phyloP scores from a whole-genome alignment of 2,113 vertebrate species.

The Sphyrna mokarran region DNA sequence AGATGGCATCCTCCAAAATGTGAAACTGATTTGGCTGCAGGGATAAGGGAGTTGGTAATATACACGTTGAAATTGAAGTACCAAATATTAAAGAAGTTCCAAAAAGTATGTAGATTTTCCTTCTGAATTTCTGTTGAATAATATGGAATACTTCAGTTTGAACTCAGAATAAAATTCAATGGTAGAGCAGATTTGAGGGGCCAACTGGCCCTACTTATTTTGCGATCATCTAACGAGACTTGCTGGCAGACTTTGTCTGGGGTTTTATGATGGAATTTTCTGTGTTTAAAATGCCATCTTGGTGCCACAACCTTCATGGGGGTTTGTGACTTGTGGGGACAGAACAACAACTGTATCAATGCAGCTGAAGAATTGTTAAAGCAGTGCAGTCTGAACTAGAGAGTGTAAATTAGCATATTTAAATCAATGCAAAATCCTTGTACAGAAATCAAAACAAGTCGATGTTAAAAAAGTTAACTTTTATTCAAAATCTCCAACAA shows the following conservation, averaged over 20 bases:
- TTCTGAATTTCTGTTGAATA: too few relatives aligned
- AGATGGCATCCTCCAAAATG: too few relatives aligned
- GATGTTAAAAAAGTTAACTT: too few relatives aligned
- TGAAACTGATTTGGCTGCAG: too few relatives aligned
- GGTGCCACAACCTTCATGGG: background rate
- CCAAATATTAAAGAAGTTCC: too few relatives aligned
- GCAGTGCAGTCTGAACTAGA: background rate
- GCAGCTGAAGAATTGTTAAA: background rate
- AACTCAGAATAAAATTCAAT: background rate
- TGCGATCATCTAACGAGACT: background rate
- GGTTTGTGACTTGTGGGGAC: background rate
- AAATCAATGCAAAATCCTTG: background rate
- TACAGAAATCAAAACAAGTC: background rate
- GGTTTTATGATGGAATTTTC: background rate
- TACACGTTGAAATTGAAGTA: too few relatives aligned
- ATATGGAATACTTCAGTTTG: too few relatives aligned
- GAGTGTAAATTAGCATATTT: background rate
- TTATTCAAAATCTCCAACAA: too few relatives aligned
- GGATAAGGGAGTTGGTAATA: too few relatives aligned
- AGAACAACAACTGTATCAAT: background rate
- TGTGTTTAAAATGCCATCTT: background rate
- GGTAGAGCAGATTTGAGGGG: background rate
- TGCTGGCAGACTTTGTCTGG: background rate
- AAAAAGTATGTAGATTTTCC: too few relatives aligned
- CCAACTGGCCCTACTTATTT: background rate